phyloP scores from a whole-genome alignment of 92 coral and sea anemone species.

The Virgularia gustaviana region DNA sequence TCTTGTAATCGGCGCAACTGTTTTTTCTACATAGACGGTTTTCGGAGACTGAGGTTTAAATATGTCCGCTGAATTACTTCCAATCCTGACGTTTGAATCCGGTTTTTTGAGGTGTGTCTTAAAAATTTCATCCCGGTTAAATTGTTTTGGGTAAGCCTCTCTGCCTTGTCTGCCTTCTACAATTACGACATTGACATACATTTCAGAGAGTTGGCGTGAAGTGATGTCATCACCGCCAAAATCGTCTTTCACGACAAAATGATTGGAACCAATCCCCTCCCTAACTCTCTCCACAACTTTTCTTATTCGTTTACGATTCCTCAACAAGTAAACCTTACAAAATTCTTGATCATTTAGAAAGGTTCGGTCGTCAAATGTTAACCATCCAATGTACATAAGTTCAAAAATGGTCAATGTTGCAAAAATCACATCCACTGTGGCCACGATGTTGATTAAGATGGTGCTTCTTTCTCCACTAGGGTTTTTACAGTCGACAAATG shows the following conservation, averaged over 20 bases:
- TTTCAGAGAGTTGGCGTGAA: background rate
- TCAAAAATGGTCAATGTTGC: background rate
- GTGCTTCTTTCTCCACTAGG: background rate
- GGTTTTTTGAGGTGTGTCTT: background rate
- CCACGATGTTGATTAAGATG: background rate
- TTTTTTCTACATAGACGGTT: conserved; percentile 29
- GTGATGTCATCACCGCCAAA: background rate
- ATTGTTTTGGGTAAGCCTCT: background rate
- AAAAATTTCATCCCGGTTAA: background rate
- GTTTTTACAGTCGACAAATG: conserved; percentile 8
- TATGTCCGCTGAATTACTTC: background rate
- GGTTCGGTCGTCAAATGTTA: background rate
- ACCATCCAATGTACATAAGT: conserved; percentile 10
- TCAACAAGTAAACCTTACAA: conserved; percentile 10
- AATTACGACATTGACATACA: conserved; percentile 4
- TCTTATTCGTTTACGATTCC: conserved; percentile 15
- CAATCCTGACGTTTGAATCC: background rate
- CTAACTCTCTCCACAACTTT: background rate
- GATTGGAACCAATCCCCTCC: background rate
- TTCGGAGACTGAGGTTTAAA: conserved; percentile 1
- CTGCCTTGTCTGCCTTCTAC: background rate
- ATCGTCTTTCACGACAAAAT: background rate
- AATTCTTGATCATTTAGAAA: conserved; percentile 13
- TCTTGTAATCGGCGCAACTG: conserved; percentile 48
- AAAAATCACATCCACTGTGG: background rate